phyloP scores from a whole-genome alignment of 2,888 invertebrate species.

The Anodontia alba region DNA sequence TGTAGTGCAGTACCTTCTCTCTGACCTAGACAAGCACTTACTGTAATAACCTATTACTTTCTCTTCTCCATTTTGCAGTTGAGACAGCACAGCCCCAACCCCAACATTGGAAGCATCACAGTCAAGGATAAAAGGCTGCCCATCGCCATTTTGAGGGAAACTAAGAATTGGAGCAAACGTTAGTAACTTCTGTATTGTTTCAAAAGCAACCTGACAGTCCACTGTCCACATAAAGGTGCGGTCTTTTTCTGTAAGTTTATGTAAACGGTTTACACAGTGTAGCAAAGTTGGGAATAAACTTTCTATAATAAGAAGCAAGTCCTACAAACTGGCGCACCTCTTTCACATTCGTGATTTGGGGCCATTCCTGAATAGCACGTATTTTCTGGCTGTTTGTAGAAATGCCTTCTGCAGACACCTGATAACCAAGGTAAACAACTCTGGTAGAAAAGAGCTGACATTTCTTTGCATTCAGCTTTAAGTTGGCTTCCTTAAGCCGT shows the following conservation, averaged over 20 bases:
- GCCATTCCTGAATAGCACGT: slow-evolving; percentile 45
- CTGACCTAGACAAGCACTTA: slow-evolving; percentile 27
- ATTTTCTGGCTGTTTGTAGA: slow-evolving; percentile 50
- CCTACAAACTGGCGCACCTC: slow-evolving; percentile 55
- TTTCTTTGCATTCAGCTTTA: slow-evolving; percentile 24
- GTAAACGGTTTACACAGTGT: slow-evolving; percentile 54
- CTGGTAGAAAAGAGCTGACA: slow-evolving; percentile 4
- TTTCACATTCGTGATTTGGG: slow-evolving; percentile 34
- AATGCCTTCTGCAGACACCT: slow-evolving; percentile 49
- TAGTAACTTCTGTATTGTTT: background rate
- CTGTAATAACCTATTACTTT: slow-evolving; percentile 36
- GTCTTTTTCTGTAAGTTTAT: slow-evolving; percentile 36
- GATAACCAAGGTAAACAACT: slow-evolving; percentile 60
- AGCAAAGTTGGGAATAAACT: slow-evolving; percentile 58
- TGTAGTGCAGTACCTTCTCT: slow-evolving; percentile 44
- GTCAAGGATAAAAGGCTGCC: slow-evolving; percentile 18
- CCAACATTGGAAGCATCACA: slow-evolving; percentile 32
- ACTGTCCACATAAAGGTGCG: slow-evolving; percentile 39
- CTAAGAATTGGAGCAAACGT: background rate
- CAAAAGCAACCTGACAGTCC: slow-evolving; percentile 24
- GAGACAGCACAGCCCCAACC: slow-evolving; percentile 38
- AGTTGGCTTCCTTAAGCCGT: background rate
- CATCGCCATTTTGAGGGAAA: background rate
- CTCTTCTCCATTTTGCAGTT: slow-evolving; percentile 35
- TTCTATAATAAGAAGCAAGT: slow-evolving; percentile 60